A percentile compares a stretch with the other conserved stretches of the same genome.
Conservation (phyloP, 1,140 invertebrate species). For the Drosophila pachea region DNA sequence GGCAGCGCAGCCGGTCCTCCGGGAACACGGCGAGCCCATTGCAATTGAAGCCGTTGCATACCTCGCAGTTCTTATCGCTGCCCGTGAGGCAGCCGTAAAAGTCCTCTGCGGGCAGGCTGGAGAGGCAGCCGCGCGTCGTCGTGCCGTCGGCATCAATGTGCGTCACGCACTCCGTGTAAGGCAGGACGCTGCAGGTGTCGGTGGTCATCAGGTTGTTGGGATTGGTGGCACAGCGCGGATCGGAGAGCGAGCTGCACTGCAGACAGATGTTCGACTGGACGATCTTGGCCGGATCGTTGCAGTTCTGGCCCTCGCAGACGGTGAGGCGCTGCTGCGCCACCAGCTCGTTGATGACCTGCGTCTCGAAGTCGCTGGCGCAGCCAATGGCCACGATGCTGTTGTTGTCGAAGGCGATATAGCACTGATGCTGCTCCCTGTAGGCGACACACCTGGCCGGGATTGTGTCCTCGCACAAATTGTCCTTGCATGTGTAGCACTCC, state of each 20-base stretch:
- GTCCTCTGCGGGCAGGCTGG: constrained; percentile 13
- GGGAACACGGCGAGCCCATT: constrained; percentile 65
- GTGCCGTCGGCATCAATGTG: constrained; percentile 49
- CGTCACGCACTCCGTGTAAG: constrained; percentile 66
- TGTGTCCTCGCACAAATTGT: constrained; percentile 37
- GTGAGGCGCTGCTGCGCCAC: constrained; percentile 54
- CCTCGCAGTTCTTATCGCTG: constrained; percentile 37
- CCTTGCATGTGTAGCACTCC: constrained; percentile 54
- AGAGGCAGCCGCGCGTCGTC: constrained; percentile 60
- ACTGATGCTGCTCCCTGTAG: constrained; percentile 57
- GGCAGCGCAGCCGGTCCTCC: constrained; percentile 44
- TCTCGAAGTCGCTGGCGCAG: constrained; percentile 68
- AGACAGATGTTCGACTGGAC: constrained; percentile 51
- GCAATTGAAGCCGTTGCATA: constrained; percentile 57
- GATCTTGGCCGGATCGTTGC: constrained; percentile 38
- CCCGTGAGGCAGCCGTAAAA: not conserved
- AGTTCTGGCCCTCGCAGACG: constrained; percentile 58
- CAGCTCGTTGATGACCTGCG: constrained; percentile 48
- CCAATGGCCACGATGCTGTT: constrained; percentile 52
- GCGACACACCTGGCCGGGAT: constrained; percentile 32
- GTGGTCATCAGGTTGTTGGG: constrained; percentile 57
- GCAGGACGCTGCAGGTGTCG: constrained; percentile 43
- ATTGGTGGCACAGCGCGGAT: constrained; percentile 63
- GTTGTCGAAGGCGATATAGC: constrained; percentile 57
- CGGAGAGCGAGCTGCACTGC: constrained; percentile 49